A percentile compares a stretch with the other conserved stretches of the same genome.
phyloP scores from a whole-genome alignment of 2,888 invertebrate genomes.

The Cerastis leucographa region DNA sequence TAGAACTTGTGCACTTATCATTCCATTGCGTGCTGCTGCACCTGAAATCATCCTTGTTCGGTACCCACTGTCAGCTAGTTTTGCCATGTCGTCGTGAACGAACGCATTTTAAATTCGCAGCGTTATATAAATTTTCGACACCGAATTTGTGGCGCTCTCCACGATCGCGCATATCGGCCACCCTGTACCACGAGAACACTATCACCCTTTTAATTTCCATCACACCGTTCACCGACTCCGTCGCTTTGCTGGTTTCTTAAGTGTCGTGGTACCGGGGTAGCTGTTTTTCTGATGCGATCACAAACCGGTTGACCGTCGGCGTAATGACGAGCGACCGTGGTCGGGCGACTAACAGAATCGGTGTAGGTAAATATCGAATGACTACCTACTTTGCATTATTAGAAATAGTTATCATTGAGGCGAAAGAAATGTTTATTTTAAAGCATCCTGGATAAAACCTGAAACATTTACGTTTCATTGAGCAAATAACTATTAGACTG shows the following conservation, averaged over 20 bases:
- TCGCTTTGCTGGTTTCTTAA: slow-evolving; percentile 40
- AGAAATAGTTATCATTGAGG: slow-evolving; percentile 74
- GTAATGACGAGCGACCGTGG: slow-evolving; percentile 83
- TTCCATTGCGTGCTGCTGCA: background rate
- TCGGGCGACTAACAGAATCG: slow-evolving; percentile 74
- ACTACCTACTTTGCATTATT: slow-evolving; percentile 84
- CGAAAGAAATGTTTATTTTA: slow-evolving; percentile 60
- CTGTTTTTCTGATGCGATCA: slow-evolving; percentile 90
- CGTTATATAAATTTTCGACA: slow-evolving; percentile 85
- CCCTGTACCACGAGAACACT: slow-evolving; percentile 77
- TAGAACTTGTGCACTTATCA: background rate
- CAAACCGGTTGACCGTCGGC: slow-evolving; percentile 89
- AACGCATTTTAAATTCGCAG: slow-evolving; percentile 76
- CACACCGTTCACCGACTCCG: slow-evolving; percentile 14
- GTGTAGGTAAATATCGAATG: slow-evolving; percentile 83
- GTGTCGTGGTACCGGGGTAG: slow-evolving; percentile 82
- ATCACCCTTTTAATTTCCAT: slow-evolving; percentile 49
- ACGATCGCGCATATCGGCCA: slow-evolving; percentile 81
- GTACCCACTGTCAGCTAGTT: slow-evolving; percentile 32
- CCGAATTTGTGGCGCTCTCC: slow-evolving; percentile 84
- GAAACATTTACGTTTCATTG: slow-evolving; percentile 19
- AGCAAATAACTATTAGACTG: background rate
- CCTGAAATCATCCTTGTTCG: background rate
- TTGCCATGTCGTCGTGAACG: slow-evolving; percentile 46
- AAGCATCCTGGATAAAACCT: slow-evolving; percentile 26